Evolutionary conservation across 2,888 invertebrate species (phyloP), one percentile per base, ranked within the genome.

Genomic region (Anthrax anthrax): DNA sequence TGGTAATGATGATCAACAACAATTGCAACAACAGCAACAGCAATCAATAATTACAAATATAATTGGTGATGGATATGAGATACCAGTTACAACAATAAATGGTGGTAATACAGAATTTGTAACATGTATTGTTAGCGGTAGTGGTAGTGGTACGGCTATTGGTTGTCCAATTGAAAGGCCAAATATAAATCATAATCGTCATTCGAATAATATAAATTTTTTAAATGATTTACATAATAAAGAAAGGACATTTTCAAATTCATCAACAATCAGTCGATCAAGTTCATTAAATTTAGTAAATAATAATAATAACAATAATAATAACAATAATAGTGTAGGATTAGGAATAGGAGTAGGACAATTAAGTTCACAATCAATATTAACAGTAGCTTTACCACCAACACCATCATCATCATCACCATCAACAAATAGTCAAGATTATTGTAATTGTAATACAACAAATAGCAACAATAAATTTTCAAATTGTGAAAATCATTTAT

Each of bases 1-100:
- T 56, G 71, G 71, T 51, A 72, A 73, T 44, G 44, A 59, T 12
- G 67, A 71, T 0, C 48, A 41, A 18, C 46, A 40, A 17, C 23
- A 23, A 23, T n/a, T n/a, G n/a, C n/a, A n/a, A n/a, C n/a, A n/a
- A n/a, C n/a, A n/a, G n/a, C n/a, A n/a, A n/a, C n/a, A n/a, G n/a
- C n/a, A n/a, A n/a, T n/a, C n/a, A n/a, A n/a, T n/a, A n/a, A 41
- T 36, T 17, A 36, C 49, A 34, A 48, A 45, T 43, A 18, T 44
- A 18, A 44, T 49, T 37, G 42, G 49, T 42, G 52, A 53, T 45
- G 54, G 52, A 19, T 56, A 56, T 47, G 55, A 55, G 48, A 52
- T 53, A 29, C 56, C 56, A 18, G 42, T 55, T 8, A 36, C 47
- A 4, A 39, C 32, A 18, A 34, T 37, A 23, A 29, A 42, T n/a